A percentile compares a stretch with the other conserved stretches of the same genome.
These are phyloP conservation scores for Syngnathus typhle DNA, from an alignment of 2,113 vertebrate genomes.

Conservation along the genomic window DNA sequence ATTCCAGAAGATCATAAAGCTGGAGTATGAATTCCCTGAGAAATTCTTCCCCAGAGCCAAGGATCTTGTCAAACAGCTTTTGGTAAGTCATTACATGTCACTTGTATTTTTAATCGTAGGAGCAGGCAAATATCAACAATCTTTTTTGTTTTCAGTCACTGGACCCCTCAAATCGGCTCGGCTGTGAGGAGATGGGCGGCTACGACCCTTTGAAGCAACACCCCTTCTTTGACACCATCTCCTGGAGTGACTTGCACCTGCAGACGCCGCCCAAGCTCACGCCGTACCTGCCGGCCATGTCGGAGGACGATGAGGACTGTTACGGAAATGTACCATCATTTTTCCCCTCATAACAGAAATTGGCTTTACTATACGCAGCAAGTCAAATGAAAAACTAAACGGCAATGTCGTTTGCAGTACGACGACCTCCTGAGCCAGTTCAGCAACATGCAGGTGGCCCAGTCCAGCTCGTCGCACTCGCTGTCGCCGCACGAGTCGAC, in stretches of 20 bases:
- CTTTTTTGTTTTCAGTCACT: slow-evolving; percentile 71
- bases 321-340: slow-evolving; percentile 85
- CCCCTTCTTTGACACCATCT: slow-evolving; percentile 88
- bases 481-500: slow-evolving; percentile 72
- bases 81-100: slow-evolving; percentile 74
- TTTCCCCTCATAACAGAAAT: not conserved
- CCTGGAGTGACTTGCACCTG: slow-evolving; percentile 86
- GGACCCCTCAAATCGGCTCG: slow-evolving; percentile 88
- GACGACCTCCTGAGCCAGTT: slow-evolving; percentile 99
- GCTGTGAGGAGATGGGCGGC: slow-evolving; percentile 94
- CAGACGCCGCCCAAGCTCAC: slow-evolving; percentile 96
- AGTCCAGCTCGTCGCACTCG: slow-evolving; percentile 82
- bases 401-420: slow-evolving; percentile 70
- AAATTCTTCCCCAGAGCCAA: slow-evolving; percentile 99
- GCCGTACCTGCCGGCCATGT: slow-evolving; percentile 95
- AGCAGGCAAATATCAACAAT: not conserved
- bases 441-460: slow-evolving; percentile 94
- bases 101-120: not conserved
- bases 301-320: slow-evolving; percentile 97
- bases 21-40: slow-evolving; percentile 98
- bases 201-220: slow-evolving; percentile 87
- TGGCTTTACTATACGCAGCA: not conserved
- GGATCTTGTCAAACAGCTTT: slow-evolving; percentile 91
- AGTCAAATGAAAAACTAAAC: not conserved
- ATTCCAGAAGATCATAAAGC: slow-evolving; percentile 99